Evolutionary conservation across 2,113 vertebrate genomes (phyloP).

Genomic region (Aramus guarauna): DNA sequence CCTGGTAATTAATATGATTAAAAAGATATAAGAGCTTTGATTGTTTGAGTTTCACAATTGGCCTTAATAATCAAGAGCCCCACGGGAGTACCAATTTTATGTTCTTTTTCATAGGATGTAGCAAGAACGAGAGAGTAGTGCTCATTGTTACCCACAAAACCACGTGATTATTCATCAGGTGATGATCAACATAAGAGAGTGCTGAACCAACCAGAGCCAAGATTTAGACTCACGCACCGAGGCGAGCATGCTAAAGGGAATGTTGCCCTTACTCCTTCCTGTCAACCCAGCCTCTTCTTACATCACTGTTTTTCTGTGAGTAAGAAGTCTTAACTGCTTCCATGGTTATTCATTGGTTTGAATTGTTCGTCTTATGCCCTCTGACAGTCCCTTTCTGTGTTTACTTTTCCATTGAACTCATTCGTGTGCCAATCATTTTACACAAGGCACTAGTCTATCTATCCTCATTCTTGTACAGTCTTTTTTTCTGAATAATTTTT

Average conservation of each 20-base stretch:
- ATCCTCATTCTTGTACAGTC: not conserved
- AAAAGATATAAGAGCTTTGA: not conserved
- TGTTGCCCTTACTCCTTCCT: not conserved
- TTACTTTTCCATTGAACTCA: not conserved
- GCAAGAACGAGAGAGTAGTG: not conserved
- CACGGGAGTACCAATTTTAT: not conserved
- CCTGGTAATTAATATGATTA: not conserved
- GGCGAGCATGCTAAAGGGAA: not conserved
- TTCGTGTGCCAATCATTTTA: not conserved
- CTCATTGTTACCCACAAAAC: not conserved
- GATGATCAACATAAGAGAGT: not conserved
- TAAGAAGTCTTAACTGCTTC: not conserved
- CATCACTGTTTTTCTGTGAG: not conserved
- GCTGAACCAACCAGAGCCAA: not conserved
- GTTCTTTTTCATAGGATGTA: not conserved
- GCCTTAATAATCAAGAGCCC: not conserved
- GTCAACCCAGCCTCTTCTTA: not conserved
- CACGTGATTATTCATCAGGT: not conserved
- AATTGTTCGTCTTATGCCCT: not conserved
- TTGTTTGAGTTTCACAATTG: not conserved
- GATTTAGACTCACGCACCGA: not conserved
- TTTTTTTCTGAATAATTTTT: not conserved
- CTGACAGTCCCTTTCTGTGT: not conserved
- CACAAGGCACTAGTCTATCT: not conserved
- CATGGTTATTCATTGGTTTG: not conserved